Base-by-base conservation (phyloP, 2,797 vertebrate genomes). In the Atherinosoma microstoma region DNA sequence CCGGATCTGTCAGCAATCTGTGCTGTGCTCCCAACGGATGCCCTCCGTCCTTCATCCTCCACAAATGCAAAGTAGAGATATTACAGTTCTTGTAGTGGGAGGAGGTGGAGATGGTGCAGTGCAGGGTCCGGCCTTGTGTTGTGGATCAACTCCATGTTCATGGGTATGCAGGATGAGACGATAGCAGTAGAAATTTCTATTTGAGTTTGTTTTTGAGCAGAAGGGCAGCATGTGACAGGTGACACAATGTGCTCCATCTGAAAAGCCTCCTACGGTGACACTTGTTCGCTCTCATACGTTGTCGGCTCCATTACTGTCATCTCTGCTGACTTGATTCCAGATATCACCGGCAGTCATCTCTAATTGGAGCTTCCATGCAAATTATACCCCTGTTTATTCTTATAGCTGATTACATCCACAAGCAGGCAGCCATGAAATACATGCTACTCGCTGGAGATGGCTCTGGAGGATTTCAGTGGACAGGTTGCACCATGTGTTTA, bases 371-470 rank as follows among this genome's bases (percentile, higher is more conserved):
- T 34, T 2, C 20, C 69, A 68, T 78, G 69, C 73, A 79, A 74
- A 84, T 82, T 6, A 79, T 35, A 76, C 27, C 82, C 40, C 24
- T 75, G 79, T 78, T 91, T 77, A 84, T 80, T 78, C 71, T 61
- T 61, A 72, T 66, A 87, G 76, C 76, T 67, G 62, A 78, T 75
- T 62, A 62, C 64, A 63, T 87, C 75, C 53, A 57, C 68, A 18
- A n/a, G 70, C 77, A 86, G 67, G 51, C 73, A 57, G 57, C 72
- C 54, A 36, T 84, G 86, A 86, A 88, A 91, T 86, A 63, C 56
- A 63, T 2, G 30, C 63, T 51, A 63, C 75, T 70, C 77, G 76
- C 74, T 81, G 64, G 67, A 36, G 64, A 65, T 64, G 22, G 69
- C 76, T 67, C 30, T 3, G 7, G 22, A 63, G 76, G 61, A 64